phyloP scores from a whole-genome alignment of 1,140 invertebrate species.

The Pantala flavescens region DNA sequence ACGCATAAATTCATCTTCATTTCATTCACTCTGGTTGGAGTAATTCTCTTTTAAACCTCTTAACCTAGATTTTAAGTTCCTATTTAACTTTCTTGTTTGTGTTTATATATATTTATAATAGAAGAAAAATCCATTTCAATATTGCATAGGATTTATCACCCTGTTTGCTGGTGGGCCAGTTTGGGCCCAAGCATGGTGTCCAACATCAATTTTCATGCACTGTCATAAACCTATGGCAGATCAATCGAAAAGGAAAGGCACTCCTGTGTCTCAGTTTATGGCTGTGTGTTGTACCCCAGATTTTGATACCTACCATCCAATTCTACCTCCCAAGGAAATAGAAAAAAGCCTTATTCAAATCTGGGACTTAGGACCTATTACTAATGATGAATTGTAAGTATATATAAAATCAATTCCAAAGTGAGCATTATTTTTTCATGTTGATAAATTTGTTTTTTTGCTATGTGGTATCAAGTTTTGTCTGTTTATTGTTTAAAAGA shows the following conservation, averaged over 20 bases:
- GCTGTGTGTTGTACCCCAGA: conserved; percentile 40
- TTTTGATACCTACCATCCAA: conserved; percentile 35
- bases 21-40: too few species aligned
- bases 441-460: too few species aligned
- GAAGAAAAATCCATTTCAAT: too few species aligned
- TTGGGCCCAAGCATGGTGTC: conserved; percentile 45
- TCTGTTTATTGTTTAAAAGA: too few species aligned
- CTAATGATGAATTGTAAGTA: conserved; percentile 31
- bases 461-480: too few species aligned
- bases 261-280: conserved; percentile 38
- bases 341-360: conserved; percentile 45
- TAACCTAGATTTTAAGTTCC: too few species aligned
- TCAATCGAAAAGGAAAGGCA: background rate
- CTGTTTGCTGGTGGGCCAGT: conserved; percentile 52
- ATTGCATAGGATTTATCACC: conserved; percentile 31
- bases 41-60: too few species aligned
- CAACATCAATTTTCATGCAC: conserved; percentile 34
- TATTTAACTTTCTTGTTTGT: too few species aligned
- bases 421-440: too few species aligned
- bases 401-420: too few species aligned
- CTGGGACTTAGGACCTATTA: conserved; percentile 42
- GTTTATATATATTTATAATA: too few species aligned
- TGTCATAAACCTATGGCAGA: conserved; percentile 21
- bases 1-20: too few species aligned
- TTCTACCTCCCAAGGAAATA: conserved; percentile 29